Conservation (phyloP, 2,113 vertebrate species). For the Gavia stellata region DNA sequence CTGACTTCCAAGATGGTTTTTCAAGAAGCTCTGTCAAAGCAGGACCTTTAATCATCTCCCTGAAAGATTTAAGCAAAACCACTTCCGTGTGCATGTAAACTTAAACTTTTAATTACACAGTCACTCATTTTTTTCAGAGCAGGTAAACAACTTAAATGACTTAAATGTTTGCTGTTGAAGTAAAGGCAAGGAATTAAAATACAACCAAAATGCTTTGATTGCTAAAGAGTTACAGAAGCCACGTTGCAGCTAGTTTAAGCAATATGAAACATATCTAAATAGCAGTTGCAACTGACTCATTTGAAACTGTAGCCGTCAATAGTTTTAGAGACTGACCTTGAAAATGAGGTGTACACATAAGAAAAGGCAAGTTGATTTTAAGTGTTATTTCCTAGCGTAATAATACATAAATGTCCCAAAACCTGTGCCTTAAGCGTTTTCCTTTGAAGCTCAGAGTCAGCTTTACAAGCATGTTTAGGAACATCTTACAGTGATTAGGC, state of each 20-base stretch:
- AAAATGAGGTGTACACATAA: not conserved
- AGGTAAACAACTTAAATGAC: not conserved
- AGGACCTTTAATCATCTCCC: not conserved
- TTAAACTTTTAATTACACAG: constrained; percentile 15
- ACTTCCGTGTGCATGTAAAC: not conserved
- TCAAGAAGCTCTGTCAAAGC: not conserved
- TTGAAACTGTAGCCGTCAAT: not conserved
- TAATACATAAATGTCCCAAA: not conserved
- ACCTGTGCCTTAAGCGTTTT: not conserved
- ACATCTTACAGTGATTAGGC: not conserved
- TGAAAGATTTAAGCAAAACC: not conserved
- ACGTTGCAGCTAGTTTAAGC: not conserved
- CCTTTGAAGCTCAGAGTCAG: not conserved
- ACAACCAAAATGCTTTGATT: not conserved
- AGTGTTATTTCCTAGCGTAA: not conserved
- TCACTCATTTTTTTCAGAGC: not conserved
- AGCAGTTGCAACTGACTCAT: not conserved
- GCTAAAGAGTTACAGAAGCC: not conserved
- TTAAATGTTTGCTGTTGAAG: not conserved
- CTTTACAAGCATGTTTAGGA: not conserved
- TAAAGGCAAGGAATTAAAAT: not conserved
- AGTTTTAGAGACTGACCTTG: not conserved
- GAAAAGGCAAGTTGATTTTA: not conserved
- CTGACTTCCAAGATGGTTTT: not conserved
- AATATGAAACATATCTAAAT: not conserved